These are phyloP conservation scores for Nemoura dubitans DNA, from an alignment of 2,888 invertebrate genomes.

Conservation along the genomic window DNA sequence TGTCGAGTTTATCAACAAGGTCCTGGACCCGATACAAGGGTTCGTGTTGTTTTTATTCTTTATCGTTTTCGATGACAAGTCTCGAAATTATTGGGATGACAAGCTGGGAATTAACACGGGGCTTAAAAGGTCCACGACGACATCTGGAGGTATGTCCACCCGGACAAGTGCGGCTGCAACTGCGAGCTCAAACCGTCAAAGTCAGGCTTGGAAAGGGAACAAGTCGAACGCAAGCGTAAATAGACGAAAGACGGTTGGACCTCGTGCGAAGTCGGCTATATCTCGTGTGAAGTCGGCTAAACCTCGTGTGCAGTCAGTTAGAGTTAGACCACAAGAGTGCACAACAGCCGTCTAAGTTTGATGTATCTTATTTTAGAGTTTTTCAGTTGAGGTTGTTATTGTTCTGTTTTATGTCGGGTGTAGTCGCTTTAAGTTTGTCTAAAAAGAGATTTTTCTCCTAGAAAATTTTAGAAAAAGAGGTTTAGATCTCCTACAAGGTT, in stretches of 20 bases:
- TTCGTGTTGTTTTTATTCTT: slow-evolving; percentile 18
- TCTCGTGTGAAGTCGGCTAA: too few relatives aligned
- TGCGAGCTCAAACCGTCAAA: not conserved
- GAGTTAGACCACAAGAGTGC: not conserved
- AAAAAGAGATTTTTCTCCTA: too few relatives aligned
- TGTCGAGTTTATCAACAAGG: not conserved
- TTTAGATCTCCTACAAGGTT: too few relatives aligned
- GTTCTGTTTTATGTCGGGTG: too few relatives aligned
- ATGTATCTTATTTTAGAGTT: too few relatives aligned
- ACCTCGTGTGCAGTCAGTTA: too few relatives aligned
- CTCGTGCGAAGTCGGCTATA: too few relatives aligned
- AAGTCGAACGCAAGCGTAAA: too few relatives aligned
- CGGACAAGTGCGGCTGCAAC: not conserved
- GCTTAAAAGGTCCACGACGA: not conserved
- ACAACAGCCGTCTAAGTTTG: not conserved
- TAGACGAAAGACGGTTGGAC: too few relatives aligned
- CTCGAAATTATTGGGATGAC: not conserved
- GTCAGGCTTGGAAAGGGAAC: not conserved
- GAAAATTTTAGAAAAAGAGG: too few relatives aligned
- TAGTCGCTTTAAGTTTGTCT: too few relatives aligned
- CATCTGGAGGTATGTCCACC: not conserved
- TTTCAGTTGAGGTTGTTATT: too few relatives aligned
- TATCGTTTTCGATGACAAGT: not conserved
- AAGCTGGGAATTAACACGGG: not conserved
- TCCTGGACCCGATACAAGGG: not conserved